Base-by-base conservation (phyloP, 35 echinoderm and acorn worm genomes). In the Chiridota heheva region DNA sequence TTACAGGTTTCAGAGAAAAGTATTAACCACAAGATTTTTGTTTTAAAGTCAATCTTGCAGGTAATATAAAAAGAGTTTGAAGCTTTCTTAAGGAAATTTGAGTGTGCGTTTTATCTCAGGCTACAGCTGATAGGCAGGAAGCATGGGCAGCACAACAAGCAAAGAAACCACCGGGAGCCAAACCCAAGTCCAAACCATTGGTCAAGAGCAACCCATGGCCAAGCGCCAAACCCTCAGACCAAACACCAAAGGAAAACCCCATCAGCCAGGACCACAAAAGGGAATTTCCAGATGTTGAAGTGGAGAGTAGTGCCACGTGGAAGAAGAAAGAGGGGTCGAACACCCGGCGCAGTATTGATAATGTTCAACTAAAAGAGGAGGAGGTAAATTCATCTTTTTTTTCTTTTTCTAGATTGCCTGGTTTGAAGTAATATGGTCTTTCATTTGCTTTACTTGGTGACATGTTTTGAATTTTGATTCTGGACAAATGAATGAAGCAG, bases 321-420 rank as follows among this genome's bases (percentile, higher is more conserved):
- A 57, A 65, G 49, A 88, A 69, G 53, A 84, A 90, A 44, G 83
- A 73, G 31, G 87, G 82, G 15, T 81, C 78, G 4, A 49, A 61
- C 20, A 60, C 77, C 36, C 91, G 95, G 67, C 86, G 90, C 64
- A 98, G 95, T 58, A 88, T 98, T 62, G 95, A 98, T 43, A 85
- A 98, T 45, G 95, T 98, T 13, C 67, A 88, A 40, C 69, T 98
- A 6, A 72, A 84, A 57, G 95, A 98, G 35, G 95, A 98, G 60
- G 95, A 78, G 75, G 75, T 78, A n/a, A 73, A 34, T 55, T 55
- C 24, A 20, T 55, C 49, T n/a, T n/a, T n/a, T n/a, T n/a, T n/a
- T n/a, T n/a, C n/a, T n/a, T n/a, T n/a, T n/a, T n/a, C n/a, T n/a
- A n/a, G n/a, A n/a, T n/a, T n/a, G n/a, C n/a, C n/a, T n/a, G n/a